Evolutionary conservation across 2,113 vertebrate genomes (phyloP).

Genomic region (Cryptoleucopteryx plumbea): DNA sequence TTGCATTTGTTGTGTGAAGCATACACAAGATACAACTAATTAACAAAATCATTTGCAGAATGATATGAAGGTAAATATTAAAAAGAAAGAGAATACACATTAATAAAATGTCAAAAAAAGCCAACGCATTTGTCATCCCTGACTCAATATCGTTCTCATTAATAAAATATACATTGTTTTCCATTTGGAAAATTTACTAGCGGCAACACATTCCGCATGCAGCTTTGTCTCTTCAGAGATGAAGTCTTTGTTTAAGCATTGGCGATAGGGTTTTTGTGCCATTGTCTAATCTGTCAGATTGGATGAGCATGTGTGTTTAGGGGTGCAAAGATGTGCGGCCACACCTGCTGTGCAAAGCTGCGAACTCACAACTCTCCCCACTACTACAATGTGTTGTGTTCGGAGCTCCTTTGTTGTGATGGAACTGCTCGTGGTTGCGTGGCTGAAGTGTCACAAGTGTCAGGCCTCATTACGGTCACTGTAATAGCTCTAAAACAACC

Average conservation of each 20-base stretch:
- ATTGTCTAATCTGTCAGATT: constrained; percentile 90
- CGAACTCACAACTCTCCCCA: constrained; percentile 79
- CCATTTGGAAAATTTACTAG: constrained; percentile 77
- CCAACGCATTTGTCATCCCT: constrained; percentile 21
- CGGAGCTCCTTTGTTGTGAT: constrained; percentile 81
- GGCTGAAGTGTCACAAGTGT: constrained; percentile 91
- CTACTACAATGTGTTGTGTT: constrained; percentile 81
- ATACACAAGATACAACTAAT: constrained; percentile 58
- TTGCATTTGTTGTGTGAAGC: not conserved
- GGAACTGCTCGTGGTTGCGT: constrained; percentile 84
- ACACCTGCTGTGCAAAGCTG: constrained; percentile 92
- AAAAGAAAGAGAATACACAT: constrained; percentile 54
- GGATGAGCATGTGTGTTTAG: constrained; percentile 89
- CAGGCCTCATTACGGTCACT: constrained; percentile 86
- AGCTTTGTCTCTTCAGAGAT: constrained; percentile 71
- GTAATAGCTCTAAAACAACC: constrained; percentile 71
- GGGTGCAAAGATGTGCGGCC: constrained; percentile 85
- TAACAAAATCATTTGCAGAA: constrained; percentile 69
- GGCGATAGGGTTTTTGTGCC: constrained; percentile 74
- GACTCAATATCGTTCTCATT: constrained; percentile 66
- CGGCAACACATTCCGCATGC: constrained; percentile 47
- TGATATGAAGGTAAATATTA: constrained; percentile 74
- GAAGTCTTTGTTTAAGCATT: constrained; percentile 80
- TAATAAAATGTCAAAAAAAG: constrained; percentile 63
- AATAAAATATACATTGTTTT: constrained; percentile 77